A percentile compares a stretch with the other conserved stretches of the same genome.
phyloP scores from a whole-genome alignment of 2,113 vertebrate genomes.

The Crocuta crocuta region DNA sequence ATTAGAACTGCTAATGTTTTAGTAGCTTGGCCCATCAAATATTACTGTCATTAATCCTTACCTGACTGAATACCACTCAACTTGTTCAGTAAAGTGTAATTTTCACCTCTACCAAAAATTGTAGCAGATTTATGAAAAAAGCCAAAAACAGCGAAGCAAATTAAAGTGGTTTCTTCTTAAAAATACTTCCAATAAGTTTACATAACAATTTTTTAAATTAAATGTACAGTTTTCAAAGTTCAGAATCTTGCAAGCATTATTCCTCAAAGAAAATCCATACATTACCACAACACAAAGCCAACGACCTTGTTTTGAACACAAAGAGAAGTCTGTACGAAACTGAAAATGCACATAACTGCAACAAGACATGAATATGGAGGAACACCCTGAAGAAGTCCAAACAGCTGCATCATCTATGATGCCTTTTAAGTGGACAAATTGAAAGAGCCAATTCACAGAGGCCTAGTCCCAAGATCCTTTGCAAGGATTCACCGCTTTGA shows the following conservation, averaged over 20 bases:
- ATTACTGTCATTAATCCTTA: constrained; percentile 1
- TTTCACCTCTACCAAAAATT: constrained; percentile 14
- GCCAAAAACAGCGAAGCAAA: constrained; percentile 1
- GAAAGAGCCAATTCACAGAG: constrained; percentile 74
- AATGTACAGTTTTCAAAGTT: constrained; percentile 32
- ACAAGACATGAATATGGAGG: constrained; percentile 59
- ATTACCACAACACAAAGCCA: constrained; percentile 47
- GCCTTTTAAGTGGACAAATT: constrained; percentile 65
- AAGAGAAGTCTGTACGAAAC: constrained; percentile 57
- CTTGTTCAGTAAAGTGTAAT: not conserved
- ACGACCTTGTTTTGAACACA: constrained; percentile 57
- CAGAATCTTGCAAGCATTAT: constrained; percentile 41
- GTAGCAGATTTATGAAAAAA: not conserved
- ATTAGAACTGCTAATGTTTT: constrained; percentile 25
- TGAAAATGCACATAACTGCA: constrained; percentile 62
- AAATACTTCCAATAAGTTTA: constrained; percentile 1
- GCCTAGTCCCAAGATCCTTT: constrained; percentile 59
- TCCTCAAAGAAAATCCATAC: not conserved
- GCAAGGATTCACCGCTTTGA: constrained; percentile 33
- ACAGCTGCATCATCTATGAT: constrained; percentile 60
- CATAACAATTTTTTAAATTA: not conserved
- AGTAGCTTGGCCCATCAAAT: not conserved
- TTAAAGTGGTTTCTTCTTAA: not conserved
- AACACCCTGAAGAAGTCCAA: constrained; percentile 44
- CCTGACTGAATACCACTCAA: not conserved